Base-by-base conservation (phyloP, 1,140 invertebrate genomes). In the Drosophila pachea region DNA sequence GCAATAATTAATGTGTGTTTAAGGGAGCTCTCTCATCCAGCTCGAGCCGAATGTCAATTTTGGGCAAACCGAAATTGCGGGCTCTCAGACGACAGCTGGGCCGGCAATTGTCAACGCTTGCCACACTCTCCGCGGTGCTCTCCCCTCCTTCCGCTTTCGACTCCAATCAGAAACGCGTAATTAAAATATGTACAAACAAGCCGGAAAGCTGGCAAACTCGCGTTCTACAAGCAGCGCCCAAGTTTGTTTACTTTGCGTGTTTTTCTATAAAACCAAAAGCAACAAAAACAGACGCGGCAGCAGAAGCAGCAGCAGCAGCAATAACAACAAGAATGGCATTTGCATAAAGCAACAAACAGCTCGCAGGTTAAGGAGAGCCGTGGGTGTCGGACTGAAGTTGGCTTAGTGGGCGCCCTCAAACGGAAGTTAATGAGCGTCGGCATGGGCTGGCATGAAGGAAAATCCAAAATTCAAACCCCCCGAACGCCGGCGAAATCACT, bases 261-360 rank as follows among this genome's bases (percentile, higher is more conserved):
- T n/a, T n/a, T n/a, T n/a, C n/a, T n/a, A n/a, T n/a, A n/a, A n/a
- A n/a, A n/a, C 83, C 84, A 75, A 84, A 68, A 77, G 50, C 47
- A 79, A 68, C 70, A 49, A 61, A 49, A 70, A 48, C 33, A 65
- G 50, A 56, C 77, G 35, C 53, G 68, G 33, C 49, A 47, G 43
- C 33, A 64, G 29, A 7, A 12, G 33, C n/a, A 33, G 67, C 74
- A 66, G 54, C 59, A 53, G 75, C 43, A 55, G 75, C 63, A 87
- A 78, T 87, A 86, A 86, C 74, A 78, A 82, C 72, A 86, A 82
- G 74, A 86, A 78, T 77, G 87, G 76, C 73, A 86, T 87, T 86
- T 87, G 84, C 84, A 87, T 87, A 87, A 87, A 83, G 73, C 78
- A 83, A 87, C 76, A 83, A 86, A 83, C 76, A 67, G 56, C n/a